These are phyloP conservation scores for Bolinopsis microptera DNA, from an alignment of 37 sponge, comb jelly and placozoan genomes.

Conservation along the genomic window DNA sequence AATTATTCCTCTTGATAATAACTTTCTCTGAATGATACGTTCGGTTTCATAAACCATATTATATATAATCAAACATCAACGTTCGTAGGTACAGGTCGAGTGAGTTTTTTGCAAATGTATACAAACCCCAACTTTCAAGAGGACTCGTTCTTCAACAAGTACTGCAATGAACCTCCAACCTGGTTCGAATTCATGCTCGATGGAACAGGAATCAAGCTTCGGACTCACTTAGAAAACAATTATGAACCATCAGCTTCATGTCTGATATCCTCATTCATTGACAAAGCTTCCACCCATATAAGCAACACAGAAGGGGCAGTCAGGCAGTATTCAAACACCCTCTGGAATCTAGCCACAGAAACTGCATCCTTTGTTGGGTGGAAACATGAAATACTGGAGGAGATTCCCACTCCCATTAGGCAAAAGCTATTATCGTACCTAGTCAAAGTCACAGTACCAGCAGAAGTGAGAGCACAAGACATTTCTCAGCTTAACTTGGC, in stretches of 20 bases:
- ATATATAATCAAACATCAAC: too few species aligned
- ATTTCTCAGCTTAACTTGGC: background rate
- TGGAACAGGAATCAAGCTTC: conserved; percentile 8
- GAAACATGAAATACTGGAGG: background rate
- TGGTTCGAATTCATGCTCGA: conserved; percentile 58
- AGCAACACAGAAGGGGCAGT: conserved; percentile 56
- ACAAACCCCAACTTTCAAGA: conserved; percentile 17
- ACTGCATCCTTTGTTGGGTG: conserved; percentile 41
- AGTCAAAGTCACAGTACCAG: conserved; percentile 57
- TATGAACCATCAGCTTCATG: background rate
- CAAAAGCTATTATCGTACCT: conserved; percentile 35
- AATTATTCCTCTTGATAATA: too few species aligned
- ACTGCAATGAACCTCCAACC: conserved; percentile 26
- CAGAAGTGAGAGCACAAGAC: conserved; percentile 49
- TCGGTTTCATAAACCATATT: too few species aligned
- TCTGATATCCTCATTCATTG: conserved; percentile 2
- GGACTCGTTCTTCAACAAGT: conserved; percentile 46
- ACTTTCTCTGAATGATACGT: too few species aligned
- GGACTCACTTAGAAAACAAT: background rate
- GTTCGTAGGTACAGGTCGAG: too few species aligned
- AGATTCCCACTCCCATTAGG: conserved; percentile 12
- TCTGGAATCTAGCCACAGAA: conserved; percentile 16
- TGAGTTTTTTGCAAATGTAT: background rate
- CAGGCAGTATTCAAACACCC: background rate
- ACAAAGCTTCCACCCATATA: background rate